A percentile compares a stretch with the other conserved stretches of the same genome.
Evolutionary conservation across 2,888 invertebrate genomes (phyloP).

Genomic region (Pterostichus madidus): DNA sequence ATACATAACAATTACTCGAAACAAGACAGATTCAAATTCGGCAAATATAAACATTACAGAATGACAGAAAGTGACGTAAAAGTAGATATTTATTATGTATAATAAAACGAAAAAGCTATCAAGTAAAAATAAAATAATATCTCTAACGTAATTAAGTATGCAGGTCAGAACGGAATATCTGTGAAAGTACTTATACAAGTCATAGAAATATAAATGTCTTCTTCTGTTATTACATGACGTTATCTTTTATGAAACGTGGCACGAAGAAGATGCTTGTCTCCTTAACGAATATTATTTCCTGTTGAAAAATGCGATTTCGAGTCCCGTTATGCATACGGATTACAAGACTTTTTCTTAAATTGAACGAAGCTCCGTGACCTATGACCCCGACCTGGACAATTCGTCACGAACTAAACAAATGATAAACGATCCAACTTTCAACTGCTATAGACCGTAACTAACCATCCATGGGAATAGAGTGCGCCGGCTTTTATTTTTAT

Average conservation of each 20-base stretch:
- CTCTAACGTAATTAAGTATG: too few species aligned
- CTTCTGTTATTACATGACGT: constrained; percentile 45
- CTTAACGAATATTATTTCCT: constrained; percentile 55
- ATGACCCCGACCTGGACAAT: constrained; percentile 45
- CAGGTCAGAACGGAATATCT: neutral
- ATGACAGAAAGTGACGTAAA: too few species aligned
- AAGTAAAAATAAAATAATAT: too few species aligned
- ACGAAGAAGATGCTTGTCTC: constrained; percentile 54
- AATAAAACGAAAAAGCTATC: too few species aligned
- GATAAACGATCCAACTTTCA: constrained; percentile 40
- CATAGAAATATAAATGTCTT: constrained; percentile 50
- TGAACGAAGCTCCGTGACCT: constrained; percentile 45
- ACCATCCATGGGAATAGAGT: neutral
- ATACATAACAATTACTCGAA: too few species aligned
- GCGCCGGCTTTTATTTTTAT: neutral
- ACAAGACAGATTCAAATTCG: too few species aligned
- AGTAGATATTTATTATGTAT: too few species aligned
- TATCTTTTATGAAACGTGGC: constrained; percentile 57
- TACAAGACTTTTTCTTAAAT: constrained; percentile 46
- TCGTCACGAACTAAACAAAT: constrained; percentile 56
- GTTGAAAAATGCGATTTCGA: constrained; percentile 53
- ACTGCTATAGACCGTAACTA: neutral
- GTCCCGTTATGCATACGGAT: constrained; percentile 57
- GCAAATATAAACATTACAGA: too few species aligned
- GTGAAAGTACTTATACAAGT: constrained; percentile 11